phyloP scores from a whole-genome alignment of 92 coral and sea anemone genomes.

The Micromussa lordhowensis region DNA sequence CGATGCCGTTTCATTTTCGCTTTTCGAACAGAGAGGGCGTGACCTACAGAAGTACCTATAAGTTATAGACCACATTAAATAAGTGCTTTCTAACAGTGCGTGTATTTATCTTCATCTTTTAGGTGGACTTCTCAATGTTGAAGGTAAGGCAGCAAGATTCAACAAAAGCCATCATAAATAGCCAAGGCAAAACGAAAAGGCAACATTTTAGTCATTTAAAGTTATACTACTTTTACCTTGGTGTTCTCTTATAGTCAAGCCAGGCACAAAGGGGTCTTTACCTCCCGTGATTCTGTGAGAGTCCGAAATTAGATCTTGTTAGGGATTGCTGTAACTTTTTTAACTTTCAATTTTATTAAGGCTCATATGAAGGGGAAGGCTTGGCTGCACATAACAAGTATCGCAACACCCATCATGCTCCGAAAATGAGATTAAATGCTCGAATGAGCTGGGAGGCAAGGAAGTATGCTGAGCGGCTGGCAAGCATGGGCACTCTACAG shows the following conservation, averaged over 20 bases:
- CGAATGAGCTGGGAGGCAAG: slow-evolving; percentile 66
- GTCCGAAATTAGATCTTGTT: no score
- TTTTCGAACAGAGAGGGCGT: not conserved
- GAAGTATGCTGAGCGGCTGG: slow-evolving; percentile 69
- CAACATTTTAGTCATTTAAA: no score
- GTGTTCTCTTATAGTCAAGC: no score
- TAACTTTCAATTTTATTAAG: not conserved
- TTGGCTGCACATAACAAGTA: slow-evolving; percentile 73
- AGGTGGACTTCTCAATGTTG: slow-evolving; percentile 4
- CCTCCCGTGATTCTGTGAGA: no score
- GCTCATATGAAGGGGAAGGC: slow-evolving; percentile 56
- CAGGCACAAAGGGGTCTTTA: no score
- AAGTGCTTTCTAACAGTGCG: not conserved
- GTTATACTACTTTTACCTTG: no score
- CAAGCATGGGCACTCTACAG: slow-evolving; percentile 64
- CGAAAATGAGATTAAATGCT: slow-evolving; percentile 57
- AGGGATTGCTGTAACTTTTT: no score
- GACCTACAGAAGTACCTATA: not conserved
- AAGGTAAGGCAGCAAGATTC: not conserved
- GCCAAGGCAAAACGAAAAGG: no score
- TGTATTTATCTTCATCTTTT: not conserved
- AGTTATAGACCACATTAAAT: not conserved
- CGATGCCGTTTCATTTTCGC: no score
- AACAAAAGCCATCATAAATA: not conserved
- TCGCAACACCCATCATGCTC: slow-evolving; percentile 76